These are phyloP conservation scores for Lasioglossum oenotherae DNA, from an alignment of 2,888 invertebrate genomes.

Conservation along the genomic window DNA sequence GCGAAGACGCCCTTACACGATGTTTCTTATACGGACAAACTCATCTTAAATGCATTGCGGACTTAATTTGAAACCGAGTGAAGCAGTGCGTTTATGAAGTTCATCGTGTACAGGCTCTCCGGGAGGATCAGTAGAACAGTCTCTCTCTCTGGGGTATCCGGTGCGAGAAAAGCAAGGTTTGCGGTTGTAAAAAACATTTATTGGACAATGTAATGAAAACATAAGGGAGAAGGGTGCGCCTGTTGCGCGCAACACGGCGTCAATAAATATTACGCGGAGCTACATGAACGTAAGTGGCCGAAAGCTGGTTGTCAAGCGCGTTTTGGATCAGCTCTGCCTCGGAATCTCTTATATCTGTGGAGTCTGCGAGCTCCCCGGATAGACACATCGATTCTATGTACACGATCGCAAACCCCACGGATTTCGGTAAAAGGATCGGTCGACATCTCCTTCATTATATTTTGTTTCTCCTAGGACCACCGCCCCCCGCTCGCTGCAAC, in stretches of 20 bases:
- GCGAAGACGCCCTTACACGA: neutral
- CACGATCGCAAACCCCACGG: conserved; percentile 62
- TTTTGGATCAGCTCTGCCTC: conserved; percentile 20
- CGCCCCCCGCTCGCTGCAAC: conserved; percentile 78
- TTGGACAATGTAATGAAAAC: conserved; percentile 77
- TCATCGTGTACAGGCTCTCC: neutral
- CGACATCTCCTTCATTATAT: neutral
- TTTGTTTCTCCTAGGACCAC: conserved; percentile 55
- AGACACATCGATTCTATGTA: conserved; percentile 76
- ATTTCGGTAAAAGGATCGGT: conserved; percentile 14
- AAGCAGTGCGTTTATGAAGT: neutral
- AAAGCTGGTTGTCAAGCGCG: conserved; percentile 60
- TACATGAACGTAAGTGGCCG: conserved; percentile 76
- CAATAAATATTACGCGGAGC: conserved; percentile 82
- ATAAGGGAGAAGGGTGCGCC: conserved; percentile 69
- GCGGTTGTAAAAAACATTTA: conserved; percentile 80
- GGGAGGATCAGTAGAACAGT: conserved; percentile 34
- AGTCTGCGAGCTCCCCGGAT: conserved; percentile 73
- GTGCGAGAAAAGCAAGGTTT: conserved; percentile 61
- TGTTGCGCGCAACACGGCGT: conserved; percentile 72
- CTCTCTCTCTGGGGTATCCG: neutral
- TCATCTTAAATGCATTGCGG: conserved; percentile 4
- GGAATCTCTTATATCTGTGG: conserved; percentile 36
- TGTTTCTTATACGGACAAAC: neutral
- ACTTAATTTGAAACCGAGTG: neutral